These are phyloP conservation scores for Halichoeres trimaculatus DNA, from an alignment of 2,113 vertebrate genomes.

Conservation along the genomic window DNA sequence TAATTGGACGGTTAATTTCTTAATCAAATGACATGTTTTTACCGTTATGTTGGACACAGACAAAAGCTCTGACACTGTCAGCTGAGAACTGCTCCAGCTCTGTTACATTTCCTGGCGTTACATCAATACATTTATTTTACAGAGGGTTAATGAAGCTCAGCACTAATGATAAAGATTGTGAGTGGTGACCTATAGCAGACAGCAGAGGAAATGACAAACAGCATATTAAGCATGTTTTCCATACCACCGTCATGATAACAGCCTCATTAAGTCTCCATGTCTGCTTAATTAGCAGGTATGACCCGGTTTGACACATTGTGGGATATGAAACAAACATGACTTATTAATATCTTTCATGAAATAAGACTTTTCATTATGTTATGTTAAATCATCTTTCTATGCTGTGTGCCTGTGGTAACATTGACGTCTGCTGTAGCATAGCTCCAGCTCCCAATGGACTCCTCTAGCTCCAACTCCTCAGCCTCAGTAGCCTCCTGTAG, in stretches of 20 bases:
- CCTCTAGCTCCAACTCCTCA: constrained; percentile 1
- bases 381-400: neutral
- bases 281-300: constrained; percentile 16
- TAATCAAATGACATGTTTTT: constrained; percentile 4
- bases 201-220: constrained; percentile 24
- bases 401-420: constrained; percentile 13
- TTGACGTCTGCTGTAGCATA: neutral
- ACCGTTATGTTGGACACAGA: neutral
- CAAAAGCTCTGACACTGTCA: constrained; percentile 3
- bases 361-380: neutral
- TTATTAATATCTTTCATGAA: no score
- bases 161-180: constrained; percentile 34
- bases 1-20: constrained; percentile 21
- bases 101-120: constrained; percentile 27
- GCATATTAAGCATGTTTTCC: constrained; percentile 21
- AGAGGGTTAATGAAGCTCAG: constrained; percentile 54
- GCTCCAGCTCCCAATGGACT: neutral
- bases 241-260: constrained; percentile 9
- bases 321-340: neutral
- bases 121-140: constrained; percentile 44
- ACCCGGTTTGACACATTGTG: neutral
- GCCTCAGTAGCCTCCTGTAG: constrained; percentile 26
- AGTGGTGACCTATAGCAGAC: constrained; percentile 31
- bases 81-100: neutral
- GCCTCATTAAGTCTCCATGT: neutral